These are phyloP conservation scores for Montipora foliosa DNA, from an alignment of 64 coral and sea anemone species.

Conservation along the genomic window DNA sequence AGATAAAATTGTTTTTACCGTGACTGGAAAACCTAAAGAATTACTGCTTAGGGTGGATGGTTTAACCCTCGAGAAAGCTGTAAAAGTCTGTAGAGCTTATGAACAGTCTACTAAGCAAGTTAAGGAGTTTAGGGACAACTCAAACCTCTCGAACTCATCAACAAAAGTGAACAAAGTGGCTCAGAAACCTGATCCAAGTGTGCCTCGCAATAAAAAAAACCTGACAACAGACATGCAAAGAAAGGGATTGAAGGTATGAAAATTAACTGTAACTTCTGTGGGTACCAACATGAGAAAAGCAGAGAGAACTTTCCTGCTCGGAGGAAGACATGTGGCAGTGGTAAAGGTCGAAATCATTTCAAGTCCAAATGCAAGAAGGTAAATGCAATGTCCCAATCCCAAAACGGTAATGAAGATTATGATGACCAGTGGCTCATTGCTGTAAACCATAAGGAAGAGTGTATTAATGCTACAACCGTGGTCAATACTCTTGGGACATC, in stretches of 20 bases:
- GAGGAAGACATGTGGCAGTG: not conserved
- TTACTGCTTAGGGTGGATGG: too few relatives aligned
- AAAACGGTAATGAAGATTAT: not conserved
- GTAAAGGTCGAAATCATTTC: not conserved
- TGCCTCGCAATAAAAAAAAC: not conserved
- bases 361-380: not conserved
- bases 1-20: too few relatives aligned
- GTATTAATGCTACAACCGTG: too few relatives aligned
- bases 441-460: too few relatives aligned
- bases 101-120: too few relatives aligned
- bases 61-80: too few relatives aligned
- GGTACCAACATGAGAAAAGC: not conserved
- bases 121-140: too few relatives aligned
- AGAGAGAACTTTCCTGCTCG: not conserved
- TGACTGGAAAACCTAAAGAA: too few relatives aligned
- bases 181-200: not conserved
- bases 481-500: too few relatives aligned
- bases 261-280: not conserved
- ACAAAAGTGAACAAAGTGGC: not conserved
- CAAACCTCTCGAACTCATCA: not conserved
- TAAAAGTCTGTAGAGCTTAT: too few relatives aligned
- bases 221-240: not conserved
- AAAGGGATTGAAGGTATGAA: not conserved
- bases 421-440: constrained; percentile 18
- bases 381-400: too few relatives aligned